Evolutionary conservation across 1,140 invertebrate species (phyloP).

Genomic region (Pseudomyrmex flavicornis): DNA sequence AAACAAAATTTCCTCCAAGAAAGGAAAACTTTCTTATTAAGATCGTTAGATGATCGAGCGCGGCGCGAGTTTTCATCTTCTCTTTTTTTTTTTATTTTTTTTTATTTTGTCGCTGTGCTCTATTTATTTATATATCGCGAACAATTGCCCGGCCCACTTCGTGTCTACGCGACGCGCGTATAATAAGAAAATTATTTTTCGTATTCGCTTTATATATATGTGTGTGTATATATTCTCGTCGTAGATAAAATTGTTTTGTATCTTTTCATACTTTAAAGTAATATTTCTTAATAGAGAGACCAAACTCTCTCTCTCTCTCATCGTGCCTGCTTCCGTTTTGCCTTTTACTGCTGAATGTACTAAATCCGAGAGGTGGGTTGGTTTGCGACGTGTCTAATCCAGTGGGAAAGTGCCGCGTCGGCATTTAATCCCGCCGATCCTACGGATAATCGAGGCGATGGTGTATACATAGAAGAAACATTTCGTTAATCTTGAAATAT

Average conservation of each 20-base stretch:
- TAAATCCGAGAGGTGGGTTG: slow-evolving; percentile 46
- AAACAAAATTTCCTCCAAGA: slow-evolving; percentile 51
- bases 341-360: slow-evolving; percentile 65
- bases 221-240: background rate
- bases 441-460: slow-evolving; percentile 59
- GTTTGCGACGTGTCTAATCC: slow-evolving; percentile 71
- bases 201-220: background rate
- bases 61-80: slow-evolving; percentile 1
- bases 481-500: slow-evolving; percentile 58
- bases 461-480: slow-evolving; percentile 57
- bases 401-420: slow-evolving; percentile 63
- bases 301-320: slow-evolving; percentile 23
- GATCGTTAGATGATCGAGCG: slow-evolving; percentile 30
- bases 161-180: background rate
- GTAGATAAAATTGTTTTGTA: background rate
- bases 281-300: slow-evolving; percentile 5
- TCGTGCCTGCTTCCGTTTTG: slow-evolving; percentile 59
- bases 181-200: background rate
- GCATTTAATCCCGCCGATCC: slow-evolving; percentile 62
- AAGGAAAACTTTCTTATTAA: slow-evolving; percentile 57
- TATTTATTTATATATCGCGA: slow-evolving; percentile 16
- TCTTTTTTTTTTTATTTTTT: slow-evolving; percentile 9
- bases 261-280: too few species aligned
- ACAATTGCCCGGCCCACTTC: background rate
- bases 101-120: too few species aligned